Base-by-base conservation (phyloP, 2,797 vertebrate species). In the Clarias platycephalus region DNA sequence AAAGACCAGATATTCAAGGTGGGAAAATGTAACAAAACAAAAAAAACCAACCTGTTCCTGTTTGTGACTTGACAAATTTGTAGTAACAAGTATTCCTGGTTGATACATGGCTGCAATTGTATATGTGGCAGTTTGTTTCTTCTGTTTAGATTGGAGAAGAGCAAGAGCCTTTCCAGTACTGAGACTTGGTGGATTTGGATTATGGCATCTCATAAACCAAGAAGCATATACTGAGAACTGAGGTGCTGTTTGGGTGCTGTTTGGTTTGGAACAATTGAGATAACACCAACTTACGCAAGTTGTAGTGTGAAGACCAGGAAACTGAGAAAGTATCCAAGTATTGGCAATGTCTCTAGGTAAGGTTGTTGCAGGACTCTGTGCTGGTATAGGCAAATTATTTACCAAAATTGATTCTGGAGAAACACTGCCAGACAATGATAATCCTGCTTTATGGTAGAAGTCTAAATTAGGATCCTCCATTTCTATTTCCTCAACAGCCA, bases 271-370 rank as follows among this genome's bases (percentile, higher is more conserved):
- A 92, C 97, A 98, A 94, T 97, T 99, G 88, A 99, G 96, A 93
- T 97, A 99, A 95, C 98, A 99, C 98, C 98, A 99, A 94, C 97
- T 99, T 91, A 99, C 97, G 87, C 96, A 97, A 87, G 97, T 98
- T 18, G 96, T 96, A 28, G 97, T 99, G 93, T 98, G 96, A 83
- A 99, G 96, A 92, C 98, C 98, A 77, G 98, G 97, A 91, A 98
- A 99, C 90, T 97, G 97, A 92, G 97, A 95, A 88, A 96, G 93
- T 84, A 95, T 93, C 83, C 95, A 95, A 81, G 96, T 94, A 92
- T 96, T 95, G 85, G 96, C 92, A 10, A 93, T 83, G 0, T 97
- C 96, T 60, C 96, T 95, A 90, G 96, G 93, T 88, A 96, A 91
- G 87, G 85, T 44, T 82, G 79, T n/a, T 78, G 93, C 93, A 79